Conservation (phyloP, 2,888 invertebrate species). For the Drosophila prolongata region DNA sequence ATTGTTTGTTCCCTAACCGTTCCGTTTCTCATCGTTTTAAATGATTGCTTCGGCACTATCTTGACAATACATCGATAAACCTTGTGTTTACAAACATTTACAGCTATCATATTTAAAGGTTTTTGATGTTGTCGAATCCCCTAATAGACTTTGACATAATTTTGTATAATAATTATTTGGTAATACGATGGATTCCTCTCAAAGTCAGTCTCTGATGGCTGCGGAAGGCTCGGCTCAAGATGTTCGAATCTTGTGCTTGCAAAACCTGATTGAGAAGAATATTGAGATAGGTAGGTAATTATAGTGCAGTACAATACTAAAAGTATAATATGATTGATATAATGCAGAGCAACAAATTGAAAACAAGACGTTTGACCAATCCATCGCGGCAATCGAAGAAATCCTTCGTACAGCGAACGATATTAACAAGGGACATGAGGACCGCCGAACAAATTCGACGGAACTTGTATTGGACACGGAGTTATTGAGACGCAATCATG, state of each 20-base stretch:
- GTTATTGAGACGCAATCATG: constrained; percentile 81
- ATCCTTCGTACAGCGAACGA: constrained; percentile 75
- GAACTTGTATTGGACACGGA: constrained; percentile 84
- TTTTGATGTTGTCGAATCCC: neutral
- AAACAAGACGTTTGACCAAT: constrained; percentile 43
- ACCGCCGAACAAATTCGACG: constrained; percentile 81
- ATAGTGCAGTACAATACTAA: neutral
- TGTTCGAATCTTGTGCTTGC: constrained; percentile 20
- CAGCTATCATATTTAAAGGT: constrained; percentile 2
- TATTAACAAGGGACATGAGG: constrained; percentile 67
- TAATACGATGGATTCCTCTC: constrained; percentile 5
- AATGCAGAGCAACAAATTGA: constrained; percentile 58
- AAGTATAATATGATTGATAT: neutral
- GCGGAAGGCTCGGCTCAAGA: neutral
- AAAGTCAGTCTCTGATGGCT: neutral
- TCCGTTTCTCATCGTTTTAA: neutral
- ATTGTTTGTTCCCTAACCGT: neutral
- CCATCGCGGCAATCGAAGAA: constrained; percentile 63
- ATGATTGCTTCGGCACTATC: neutral
- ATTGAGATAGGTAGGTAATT: constrained; percentile 34
- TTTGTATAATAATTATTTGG: neutral
- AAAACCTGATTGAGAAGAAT: constrained; percentile 41
- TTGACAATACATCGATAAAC: constrained; percentile 1
- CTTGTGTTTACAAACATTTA: neutral
- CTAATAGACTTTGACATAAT: neutral